Percentiles rank a stretch among this genome's conserved stretches.
phyloP scores from a whole-genome alignment of 2,888 invertebrate genomes.

The Gastracanthus pulcherrimus region DNA sequence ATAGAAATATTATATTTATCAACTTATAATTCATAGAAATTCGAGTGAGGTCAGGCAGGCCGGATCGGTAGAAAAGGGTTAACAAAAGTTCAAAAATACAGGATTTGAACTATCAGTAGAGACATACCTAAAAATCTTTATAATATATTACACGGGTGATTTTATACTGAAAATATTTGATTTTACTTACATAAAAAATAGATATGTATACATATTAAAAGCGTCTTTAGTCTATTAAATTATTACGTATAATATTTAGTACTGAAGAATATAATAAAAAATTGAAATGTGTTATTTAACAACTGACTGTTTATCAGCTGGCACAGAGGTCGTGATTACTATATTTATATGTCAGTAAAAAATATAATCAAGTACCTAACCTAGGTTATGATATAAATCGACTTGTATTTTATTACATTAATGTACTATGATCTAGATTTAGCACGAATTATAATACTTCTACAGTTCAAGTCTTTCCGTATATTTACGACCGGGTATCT shows the following conservation, averaged over 20 bases:
- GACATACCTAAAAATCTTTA: too few relatives aligned
- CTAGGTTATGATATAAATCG: neutral
- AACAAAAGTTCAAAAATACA: too few relatives aligned
- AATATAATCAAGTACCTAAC: neutral
- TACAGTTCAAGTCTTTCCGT: neutral
- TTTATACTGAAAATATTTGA: too few relatives aligned
- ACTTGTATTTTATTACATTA: neutral
- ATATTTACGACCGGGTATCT: neutral
- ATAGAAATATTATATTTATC: too few relatives aligned
- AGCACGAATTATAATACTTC: neutral
- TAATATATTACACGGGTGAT: too few relatives aligned
- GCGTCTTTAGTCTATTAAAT: too few relatives aligned
- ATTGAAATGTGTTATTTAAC: neutral
- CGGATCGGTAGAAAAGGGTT: too few relatives aligned
- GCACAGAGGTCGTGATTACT: neutral
- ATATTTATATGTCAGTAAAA: neutral
- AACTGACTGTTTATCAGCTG: neutral
- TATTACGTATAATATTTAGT: neutral
- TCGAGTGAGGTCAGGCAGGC: too few relatives aligned
- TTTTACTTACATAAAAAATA: too few relatives aligned
- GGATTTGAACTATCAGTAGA: too few relatives aligned
- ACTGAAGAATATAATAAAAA: neutral
- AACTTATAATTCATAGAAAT: too few relatives aligned
- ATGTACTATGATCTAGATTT: conserved; percentile 24
- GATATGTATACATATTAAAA: too few relatives aligned